These are phyloP conservation scores for Sycobia sp. DNA, from an alignment of 1,140 invertebrate genomes.

Conservation along the genomic window DNA sequence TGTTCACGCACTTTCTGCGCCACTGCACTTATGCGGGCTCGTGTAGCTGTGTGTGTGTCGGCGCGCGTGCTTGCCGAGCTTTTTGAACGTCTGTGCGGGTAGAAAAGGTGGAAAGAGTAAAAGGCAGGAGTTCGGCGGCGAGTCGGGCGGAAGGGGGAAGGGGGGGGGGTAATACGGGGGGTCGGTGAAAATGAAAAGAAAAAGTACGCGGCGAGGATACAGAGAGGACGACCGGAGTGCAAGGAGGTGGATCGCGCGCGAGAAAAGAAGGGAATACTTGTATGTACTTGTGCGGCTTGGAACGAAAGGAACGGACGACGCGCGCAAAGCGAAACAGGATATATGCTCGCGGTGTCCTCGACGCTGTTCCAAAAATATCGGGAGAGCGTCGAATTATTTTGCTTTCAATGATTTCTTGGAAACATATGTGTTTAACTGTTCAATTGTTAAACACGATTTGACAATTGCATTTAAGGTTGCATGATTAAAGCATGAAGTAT, in stretches of 20 bases:
- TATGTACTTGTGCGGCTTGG: not conserved
- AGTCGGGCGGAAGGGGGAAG: slow-evolving; percentile 35
- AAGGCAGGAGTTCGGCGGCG: too few species aligned
- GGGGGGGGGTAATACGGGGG: too few species aligned
- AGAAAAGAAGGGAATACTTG: slow-evolving; percentile 38
- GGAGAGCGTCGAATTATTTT: not conserved
- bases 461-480: too few species aligned
- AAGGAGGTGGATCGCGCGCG: slow-evolving; percentile 23
- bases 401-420: too few species aligned
- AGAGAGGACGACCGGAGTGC: slow-evolving; percentile 33
- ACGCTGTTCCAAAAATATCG: slow-evolving; percentile 18
- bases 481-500: too few species aligned
- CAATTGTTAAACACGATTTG: too few species aligned
- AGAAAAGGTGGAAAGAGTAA: slow-evolving; percentile 49
- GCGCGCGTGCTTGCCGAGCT: not conserved
- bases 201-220: slow-evolving; percentile 35
- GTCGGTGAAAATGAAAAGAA: slow-evolving; percentile 38
- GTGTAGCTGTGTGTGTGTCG: slow-evolving; percentile 2
- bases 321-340: slow-evolving; percentile 17
- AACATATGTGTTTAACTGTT: too few species aligned
- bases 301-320: slow-evolving; percentile 20
- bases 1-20: slow-evolving; percentile 17
- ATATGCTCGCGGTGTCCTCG: slow-evolving; percentile 15
- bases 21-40: slow-evolving; percentile 17
- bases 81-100: too few species aligned